Base-by-base conservation (phyloP, 2,113 vertebrate species). In the Bos indicus region DNA sequence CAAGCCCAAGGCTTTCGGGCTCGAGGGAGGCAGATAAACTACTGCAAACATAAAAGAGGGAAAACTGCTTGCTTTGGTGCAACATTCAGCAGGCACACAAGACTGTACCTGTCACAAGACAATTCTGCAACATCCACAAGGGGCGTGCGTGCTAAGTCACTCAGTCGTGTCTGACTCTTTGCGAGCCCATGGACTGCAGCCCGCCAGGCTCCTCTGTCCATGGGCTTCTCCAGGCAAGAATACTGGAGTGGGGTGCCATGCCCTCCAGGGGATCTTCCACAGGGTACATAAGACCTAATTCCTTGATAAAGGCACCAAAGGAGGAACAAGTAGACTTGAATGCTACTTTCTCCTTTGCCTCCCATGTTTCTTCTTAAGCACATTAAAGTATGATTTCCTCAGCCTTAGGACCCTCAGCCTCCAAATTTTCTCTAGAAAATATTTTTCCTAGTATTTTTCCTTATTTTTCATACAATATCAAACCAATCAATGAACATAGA, bases 11-110 rank as follows among this genome's bases (percentile, higher is more conserved):
- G 96, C 99, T 99, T 97, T 99, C 99, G 43, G 99, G 99, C 95
- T 99, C 99, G 98, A 99, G 97, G 40, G 99, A 99, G 96, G 99
- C 98, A 97, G 99, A 99, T 85, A 99, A 99, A 97, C 99, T 99
- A 98, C 98, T 98, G 98, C 88, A 96, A 98, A 98, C 98, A 74
- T 84, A 88, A 98, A 98, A n/a, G 92, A 98, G 81, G 82, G 92
- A 52, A 96, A 26, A 21, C 5, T 11, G 71, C 19, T 95, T 4
- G 12, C 80, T 93, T 64, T 40, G 23, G 40, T 67, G 40, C 4
- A 74, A 51, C 11, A 59, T 25, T 57, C 56, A 80, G 7, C 43
- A 54, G 51, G 26, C 17, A 36, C 19, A 51, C 6, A 51, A 71
- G 12, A 19, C 4, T 88, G n/a, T 3, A 5, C 17, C 19, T 23